Percentiles rank a stretch among this genome's conserved stretches.
Conservation (phyloP, 2,888 invertebrate species). For the Heliconius ismenius region DNA sequence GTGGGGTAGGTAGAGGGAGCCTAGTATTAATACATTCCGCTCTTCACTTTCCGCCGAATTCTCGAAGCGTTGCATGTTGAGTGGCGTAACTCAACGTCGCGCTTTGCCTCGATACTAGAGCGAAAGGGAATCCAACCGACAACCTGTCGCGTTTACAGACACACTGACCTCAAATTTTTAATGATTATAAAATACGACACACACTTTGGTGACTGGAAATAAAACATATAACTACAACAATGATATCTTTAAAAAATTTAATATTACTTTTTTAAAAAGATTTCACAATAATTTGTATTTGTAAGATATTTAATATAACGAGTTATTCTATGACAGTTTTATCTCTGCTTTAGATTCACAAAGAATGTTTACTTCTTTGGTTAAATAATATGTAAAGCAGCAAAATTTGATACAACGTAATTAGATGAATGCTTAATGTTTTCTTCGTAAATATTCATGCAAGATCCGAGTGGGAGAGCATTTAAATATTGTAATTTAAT, state of each 20-base stretch:
- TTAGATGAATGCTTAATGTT: slow-evolving; percentile 36
- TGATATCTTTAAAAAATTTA: too few species aligned
- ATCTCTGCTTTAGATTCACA: slow-evolving; percentile 21
- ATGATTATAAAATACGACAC: not conserved
- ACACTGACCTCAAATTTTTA: not conserved
- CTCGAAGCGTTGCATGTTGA: not conserved
- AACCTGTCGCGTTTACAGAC: not conserved
- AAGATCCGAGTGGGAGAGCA: slow-evolving; percentile 15
- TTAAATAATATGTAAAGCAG: slow-evolving; percentile 30
- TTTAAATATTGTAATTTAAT: slow-evolving; percentile 35
- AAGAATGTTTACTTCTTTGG: slow-evolving; percentile 28
- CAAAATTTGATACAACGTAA: slow-evolving; percentile 38
- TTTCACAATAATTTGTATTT: too few species aligned
- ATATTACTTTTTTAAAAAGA: too few species aligned
- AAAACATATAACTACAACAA: too few species aligned
- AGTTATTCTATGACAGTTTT: slow-evolving; percentile 18
- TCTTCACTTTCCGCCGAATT: not conserved
- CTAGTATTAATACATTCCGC: not conserved
- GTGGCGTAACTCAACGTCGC: not conserved
- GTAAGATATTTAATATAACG: not conserved
- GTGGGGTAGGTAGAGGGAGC: not conserved
- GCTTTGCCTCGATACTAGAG: not conserved
- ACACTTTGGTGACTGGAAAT: too few species aligned
- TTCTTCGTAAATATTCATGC: slow-evolving; percentile 38
- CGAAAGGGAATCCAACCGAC: too few species aligned